Evolutionary conservation across 2,888 invertebrate genomes (phyloP).

Genomic region (Drosophila dives): DNA sequence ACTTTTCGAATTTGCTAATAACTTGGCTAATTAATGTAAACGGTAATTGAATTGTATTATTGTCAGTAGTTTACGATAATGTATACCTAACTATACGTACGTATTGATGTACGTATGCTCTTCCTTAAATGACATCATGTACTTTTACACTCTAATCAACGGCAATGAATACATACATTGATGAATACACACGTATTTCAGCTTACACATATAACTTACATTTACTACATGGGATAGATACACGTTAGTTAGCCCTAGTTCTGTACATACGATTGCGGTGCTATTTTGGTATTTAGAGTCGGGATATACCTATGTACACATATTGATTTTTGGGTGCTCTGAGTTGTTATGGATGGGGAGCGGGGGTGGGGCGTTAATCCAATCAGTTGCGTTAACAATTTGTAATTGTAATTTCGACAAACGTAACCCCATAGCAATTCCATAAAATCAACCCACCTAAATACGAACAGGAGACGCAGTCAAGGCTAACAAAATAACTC

Average conservation of each 20-base stretch:
- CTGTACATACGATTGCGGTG: neutral
- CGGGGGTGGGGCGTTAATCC: slow-evolving; percentile 32
- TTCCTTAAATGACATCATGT: slow-evolving; percentile 4
- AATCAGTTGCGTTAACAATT: slow-evolving; percentile 63
- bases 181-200: slow-evolving; percentile 15
- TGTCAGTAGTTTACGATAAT: slow-evolving; percentile 84
- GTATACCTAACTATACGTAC: slow-evolving; percentile 33
- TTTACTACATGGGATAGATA: slow-evolving; percentile 25
- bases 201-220: slow-evolving; percentile 24
- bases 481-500: slow-evolving; percentile 18
- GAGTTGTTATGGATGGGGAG: neutral
- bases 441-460: slow-evolving; percentile 27
- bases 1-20: slow-evolving; percentile 30
- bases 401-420: slow-evolving; percentile 70
- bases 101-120: slow-evolving; percentile 8
- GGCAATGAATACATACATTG: slow-evolving; percentile 24
- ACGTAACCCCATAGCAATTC: slow-evolving; percentile 39
- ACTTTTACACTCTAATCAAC: slow-evolving; percentile 12
- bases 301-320: slow-evolving; percentile 22
- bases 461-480: slow-evolving; percentile 2
- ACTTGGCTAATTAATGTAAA: slow-evolving; percentile 50
- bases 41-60: slow-evolving; percentile 83
- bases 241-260: neutral
- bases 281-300: slow-evolving; percentile 5
- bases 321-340: neutral